Base-by-base conservation (phyloP, 2,797 vertebrate genomes). In the Chloroceryle inda region DNA sequence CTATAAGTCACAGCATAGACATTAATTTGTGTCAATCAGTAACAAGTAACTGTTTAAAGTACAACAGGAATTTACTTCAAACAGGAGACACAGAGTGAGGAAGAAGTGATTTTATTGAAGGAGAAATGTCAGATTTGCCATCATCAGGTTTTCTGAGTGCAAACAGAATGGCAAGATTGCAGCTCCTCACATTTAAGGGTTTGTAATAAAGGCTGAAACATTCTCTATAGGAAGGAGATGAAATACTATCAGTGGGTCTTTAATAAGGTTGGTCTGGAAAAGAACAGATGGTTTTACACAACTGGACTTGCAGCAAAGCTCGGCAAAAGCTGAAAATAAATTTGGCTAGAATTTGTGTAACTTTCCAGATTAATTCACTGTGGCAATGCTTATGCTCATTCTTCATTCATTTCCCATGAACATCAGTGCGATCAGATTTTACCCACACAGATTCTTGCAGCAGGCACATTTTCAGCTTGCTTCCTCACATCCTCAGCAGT, bases 331-430 rank as follows among this genome's bases (percentile, higher is more conserved):
- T 84, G 73, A 67, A 92, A 94, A 76, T 86, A 87, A 90, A 24
- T 89, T 94, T 88, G 78, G 82, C 82, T 89, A 94, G 91, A 96
- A 96, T 95, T 96, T 84, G 76, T 85, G 66, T 89, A 94, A 94
- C 89, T 96, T 96, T 94, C 88, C 89, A 88, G 91, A 92, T 88
- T 95, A 95, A 96, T 96, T 96, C 91, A 94, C 92, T 97, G 89
- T 97, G 94, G 76, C 91, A 71, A 88, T 93, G 58, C 91, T 94
- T 90, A 75, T 44, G 78, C 63, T 73, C 38, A 91, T 86, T 72
- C 83, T 96, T 94, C 89, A 89, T 90, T 95, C 76, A 73, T 96
- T 97, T 96, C 94, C 95, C 96, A 97, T 95, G 96, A 94, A 94
- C 91, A 94, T 97, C 95, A 96, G 94, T 88, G 94, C 5, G 88